Conservation (phyloP, 2,113 vertebrate genomes). For the Cryptomyrus ogoouensis region DNA sequence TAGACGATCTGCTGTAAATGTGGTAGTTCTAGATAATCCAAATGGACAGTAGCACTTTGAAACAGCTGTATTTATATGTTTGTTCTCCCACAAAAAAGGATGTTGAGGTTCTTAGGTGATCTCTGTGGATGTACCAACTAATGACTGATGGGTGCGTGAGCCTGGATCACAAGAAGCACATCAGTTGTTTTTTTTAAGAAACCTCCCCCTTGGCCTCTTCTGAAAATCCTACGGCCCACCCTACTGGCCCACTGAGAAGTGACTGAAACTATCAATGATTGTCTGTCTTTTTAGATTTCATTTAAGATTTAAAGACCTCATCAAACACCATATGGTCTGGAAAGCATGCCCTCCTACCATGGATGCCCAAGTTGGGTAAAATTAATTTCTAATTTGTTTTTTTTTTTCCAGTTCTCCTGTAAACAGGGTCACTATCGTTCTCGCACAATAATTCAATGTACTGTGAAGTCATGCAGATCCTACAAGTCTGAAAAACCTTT, state of each 20-base stretch:
- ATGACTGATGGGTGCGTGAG: not conserved
- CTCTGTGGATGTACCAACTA: not conserved
- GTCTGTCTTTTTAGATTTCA: not conserved
- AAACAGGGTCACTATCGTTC: not conserved
- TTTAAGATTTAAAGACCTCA: not conserved
- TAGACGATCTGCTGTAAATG: not conserved
- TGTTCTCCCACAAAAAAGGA: not conserved
- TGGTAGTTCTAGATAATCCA: constrained; percentile 4
- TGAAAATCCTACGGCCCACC: not conserved
- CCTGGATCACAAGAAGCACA: not conserved
- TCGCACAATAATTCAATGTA: not conserved
- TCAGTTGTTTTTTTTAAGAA: not conserved
- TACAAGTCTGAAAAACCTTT: not conserved
- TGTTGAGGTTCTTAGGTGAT: not conserved
- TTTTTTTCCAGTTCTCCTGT: not conserved
- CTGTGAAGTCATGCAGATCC: not conserved
- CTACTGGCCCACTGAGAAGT: not conserved
- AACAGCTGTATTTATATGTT: not conserved
- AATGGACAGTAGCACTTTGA: not conserved
- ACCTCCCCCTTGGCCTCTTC: not conserved
- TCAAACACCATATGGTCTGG: not conserved
- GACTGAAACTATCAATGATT: not conserved
- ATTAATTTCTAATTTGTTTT: not conserved
- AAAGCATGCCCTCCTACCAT: not conserved
- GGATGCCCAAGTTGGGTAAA: not conserved